These are phyloP conservation scores for Adelges cooleyi DNA, from an alignment of 1,140 invertebrate genomes.

Conservation along the genomic window DNA sequence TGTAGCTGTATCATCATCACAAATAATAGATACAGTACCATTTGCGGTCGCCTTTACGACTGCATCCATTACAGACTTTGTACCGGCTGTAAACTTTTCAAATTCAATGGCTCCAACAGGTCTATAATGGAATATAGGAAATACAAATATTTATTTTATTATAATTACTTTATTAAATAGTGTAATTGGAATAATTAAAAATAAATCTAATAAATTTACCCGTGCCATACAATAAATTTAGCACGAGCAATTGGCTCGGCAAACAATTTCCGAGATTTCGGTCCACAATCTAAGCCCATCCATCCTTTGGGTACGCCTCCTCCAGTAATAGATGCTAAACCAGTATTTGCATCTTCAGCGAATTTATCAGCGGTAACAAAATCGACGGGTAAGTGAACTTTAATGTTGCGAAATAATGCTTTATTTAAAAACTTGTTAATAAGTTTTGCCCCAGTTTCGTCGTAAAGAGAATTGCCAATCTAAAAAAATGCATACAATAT, in stretches of 20 bases:
- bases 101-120: conserved; percentile 97
- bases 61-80: conserved; percentile 87
- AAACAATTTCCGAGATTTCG: conserved; percentile 68
- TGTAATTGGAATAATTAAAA: background rate
- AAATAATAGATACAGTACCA: too few relatives aligned
- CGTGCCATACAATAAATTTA: conserved; percentile 98
- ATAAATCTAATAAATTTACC: conserved; percentile 43
- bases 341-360: conserved; percentile 75
- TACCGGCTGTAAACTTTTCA: conserved; percentile 84
- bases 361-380: conserved; percentile 95
- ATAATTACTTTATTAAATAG: too few relatives aligned
- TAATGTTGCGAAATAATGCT: conserved; percentile 83
- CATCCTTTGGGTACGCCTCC: conserved; percentile 82
- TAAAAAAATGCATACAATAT: conserved; percentile 44
- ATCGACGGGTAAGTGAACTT: conserved; percentile 90
- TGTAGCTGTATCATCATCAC: too few relatives aligned
- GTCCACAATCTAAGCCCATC: conserved; percentile 92
- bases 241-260: conserved; percentile 67
- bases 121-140: too few relatives aligned
- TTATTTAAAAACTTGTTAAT: conserved; percentile 82
- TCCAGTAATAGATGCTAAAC: conserved; percentile 62
- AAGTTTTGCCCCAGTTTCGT: conserved; percentile 92
- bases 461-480: conserved; percentile 89
- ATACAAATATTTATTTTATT: background rate
- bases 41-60: too few relatives aligned